Evolutionary conservation across 2,113 vertebrate species (phyloP), one percentile per base, ranked within the genome.

Genomic region (Malurus elegans): DNA sequence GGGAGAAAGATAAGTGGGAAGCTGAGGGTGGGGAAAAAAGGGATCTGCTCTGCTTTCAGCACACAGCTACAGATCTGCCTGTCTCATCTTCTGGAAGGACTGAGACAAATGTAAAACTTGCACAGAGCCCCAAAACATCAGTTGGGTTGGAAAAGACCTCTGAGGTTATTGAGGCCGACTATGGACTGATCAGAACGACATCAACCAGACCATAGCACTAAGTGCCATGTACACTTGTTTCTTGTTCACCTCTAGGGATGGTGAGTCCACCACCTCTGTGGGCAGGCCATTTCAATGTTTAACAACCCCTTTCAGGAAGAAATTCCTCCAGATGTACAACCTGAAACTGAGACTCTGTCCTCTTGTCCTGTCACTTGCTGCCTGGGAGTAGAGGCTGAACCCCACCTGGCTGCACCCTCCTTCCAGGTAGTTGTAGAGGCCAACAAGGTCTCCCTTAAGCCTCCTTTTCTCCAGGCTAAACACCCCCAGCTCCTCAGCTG

Each of bases 41-140:
- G 44, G 15, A 21, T 51, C 23, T 80, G 5, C 24, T 88, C 19
- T 18, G 4, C 14, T 74, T 62, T 60, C 57, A 79, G 57, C 2
- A 0, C 34, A 26, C 20, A 51, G 38, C 18, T 72, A 29, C 53
- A 44, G 14, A 38, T 74, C 34, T n/a, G 47, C 10, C 32, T 3
- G 1, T 53, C 48, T 79, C 3, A 1, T 20, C 44, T 85, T 61
- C 31, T 70, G 29, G 21, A 65, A 11, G 29, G 15, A 60, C 17
- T 0, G 3, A 88, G 44, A 44, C 14, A 69, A 48, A 61, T 1
- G 4, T 45, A 83, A 62, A 82, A 36, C 12, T 47, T 3, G 0
- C 26, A 53, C 18, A 78, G 45, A 88, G 6, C 2, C 24, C 10
- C 32, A 45, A n/a, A 74, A 14, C 6, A 73, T 36, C 26, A 38